These are phyloP conservation scores for Sebastes jordani DNA, from an alignment of 2,797 vertebrate genomes.

Conservation along the genomic window DNA sequence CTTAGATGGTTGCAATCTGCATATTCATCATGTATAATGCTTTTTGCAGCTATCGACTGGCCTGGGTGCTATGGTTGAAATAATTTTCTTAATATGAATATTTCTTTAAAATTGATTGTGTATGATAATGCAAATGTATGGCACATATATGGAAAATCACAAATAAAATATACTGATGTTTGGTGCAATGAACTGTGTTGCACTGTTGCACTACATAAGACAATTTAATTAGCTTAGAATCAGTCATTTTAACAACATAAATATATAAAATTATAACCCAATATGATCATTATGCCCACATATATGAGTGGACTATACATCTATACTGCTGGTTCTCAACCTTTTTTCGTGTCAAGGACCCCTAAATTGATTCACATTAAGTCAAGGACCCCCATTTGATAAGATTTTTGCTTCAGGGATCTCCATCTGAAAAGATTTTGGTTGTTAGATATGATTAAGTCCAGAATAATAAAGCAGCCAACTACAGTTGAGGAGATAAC, in stretches of 20 bases:
- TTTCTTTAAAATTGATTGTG: neutral
- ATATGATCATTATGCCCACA: neutral
- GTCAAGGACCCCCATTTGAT: too few relatives aligned
- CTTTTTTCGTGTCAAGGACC: neutral
- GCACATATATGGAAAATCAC: neutral
- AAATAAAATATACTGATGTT: neutral
- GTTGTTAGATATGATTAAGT: neutral
- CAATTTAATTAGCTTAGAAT: too few relatives aligned
- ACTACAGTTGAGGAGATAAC: neutral
- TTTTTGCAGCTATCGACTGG: neutral
- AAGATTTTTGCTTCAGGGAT: neutral
- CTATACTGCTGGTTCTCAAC: neutral
- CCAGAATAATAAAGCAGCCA: neutral
- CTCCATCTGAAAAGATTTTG: neutral
- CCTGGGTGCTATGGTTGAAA: neutral
- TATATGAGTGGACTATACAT: neutral
- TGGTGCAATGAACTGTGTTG: neutral
- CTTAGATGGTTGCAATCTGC: neutral
- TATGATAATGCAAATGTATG: neutral
- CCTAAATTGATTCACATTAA: too few relatives aligned
- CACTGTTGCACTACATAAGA: neutral
- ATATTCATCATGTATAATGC: neutral
- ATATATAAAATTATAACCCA: neutral
- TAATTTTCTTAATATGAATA: neutral
- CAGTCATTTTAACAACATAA: neutral